A percentile compares a stretch with the other conserved stretches of the same genome.
phyloP scores from a whole-genome alignment of 2,113 vertebrate genomes.

The Tonatia bakeri region DNA sequence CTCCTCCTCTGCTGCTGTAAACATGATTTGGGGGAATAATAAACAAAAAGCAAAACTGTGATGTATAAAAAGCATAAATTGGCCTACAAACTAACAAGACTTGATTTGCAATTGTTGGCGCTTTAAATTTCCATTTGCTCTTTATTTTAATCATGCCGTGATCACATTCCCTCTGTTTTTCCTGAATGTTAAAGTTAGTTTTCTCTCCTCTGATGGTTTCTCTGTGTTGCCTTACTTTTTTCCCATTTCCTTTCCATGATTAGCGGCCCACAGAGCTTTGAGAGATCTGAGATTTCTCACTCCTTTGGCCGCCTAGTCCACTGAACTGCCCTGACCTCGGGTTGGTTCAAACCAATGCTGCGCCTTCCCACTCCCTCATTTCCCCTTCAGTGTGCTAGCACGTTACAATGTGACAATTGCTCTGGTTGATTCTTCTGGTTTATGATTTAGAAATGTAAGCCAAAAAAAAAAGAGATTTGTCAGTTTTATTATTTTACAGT shows the following conservation, averaged over 20 bases:
- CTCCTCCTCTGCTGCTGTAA: background rate
- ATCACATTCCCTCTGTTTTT: background rate
- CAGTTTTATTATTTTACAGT: slow-evolving; percentile 16
- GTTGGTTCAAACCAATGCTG: background rate
- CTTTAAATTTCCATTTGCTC: slow-evolving; percentile 20
- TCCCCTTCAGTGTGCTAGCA: background rate
- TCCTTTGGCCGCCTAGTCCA: background rate
- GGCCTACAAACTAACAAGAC: background rate
- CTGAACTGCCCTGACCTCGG: background rate
- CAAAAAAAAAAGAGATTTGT: background rate
- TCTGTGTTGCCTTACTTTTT: background rate
- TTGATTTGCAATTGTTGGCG: background rate
- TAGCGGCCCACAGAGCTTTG: slow-evolving; percentile 25
- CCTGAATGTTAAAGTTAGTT: background rate
- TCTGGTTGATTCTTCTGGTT: slow-evolving; percentile 23
- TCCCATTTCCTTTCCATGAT: slow-evolving; percentile 14
- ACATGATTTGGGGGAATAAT: background rate
- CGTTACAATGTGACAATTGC: slow-evolving; percentile 9
- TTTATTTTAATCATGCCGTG: background rate
- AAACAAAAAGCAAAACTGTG: background rate
- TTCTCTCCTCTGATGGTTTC: background rate
- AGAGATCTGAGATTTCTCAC: background rate
- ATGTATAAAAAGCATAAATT: background rate
- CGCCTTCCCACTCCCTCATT: background rate
- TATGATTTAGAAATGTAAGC: slow-evolving; percentile 27